These are phyloP conservation scores for Rhinoptilus africanus DNA, from an alignment of 2,113 vertebrate species.

Conservation along the genomic window DNA sequence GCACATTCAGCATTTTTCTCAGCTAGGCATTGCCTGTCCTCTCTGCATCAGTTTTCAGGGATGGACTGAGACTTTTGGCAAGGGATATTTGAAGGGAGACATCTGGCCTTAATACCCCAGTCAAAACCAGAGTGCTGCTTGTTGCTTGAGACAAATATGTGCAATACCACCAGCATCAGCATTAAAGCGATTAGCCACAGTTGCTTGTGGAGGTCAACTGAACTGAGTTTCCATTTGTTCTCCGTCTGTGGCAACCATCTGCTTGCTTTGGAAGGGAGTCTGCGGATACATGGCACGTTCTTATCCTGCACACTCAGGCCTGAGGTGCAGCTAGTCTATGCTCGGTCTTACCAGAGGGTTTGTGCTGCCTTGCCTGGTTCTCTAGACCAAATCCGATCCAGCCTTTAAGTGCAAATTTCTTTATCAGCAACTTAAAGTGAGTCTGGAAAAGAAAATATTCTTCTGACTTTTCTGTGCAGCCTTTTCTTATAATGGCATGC, in stretches of 20 bases:
- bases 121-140: background rate
- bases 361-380: background rate
- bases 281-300: background rate
- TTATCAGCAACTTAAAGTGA: background rate
- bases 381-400: background rate
- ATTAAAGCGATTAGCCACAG: background rate
- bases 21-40: background rate
- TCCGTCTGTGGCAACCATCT: background rate
- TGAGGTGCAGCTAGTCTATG: background rate
- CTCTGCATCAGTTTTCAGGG: background rate
- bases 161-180: background rate
- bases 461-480: background rate
- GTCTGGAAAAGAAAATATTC: background rate
- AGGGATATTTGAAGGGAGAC: background rate
- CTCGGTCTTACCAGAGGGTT: background rate
- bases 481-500: background rate
- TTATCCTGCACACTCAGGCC: background rate
- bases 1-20: background rate
- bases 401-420: background rate
- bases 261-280: background rate
- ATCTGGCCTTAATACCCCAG: background rate
- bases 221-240: background rate
- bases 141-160: background rate
- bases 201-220: background rate
- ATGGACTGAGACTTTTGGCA: background rate